A percentile compares a stretch with the other conserved stretches of the same genome.
phyloP scores from a whole-genome alignment of 2,888 invertebrate species.

The Drosophila nigritarsus region DNA sequence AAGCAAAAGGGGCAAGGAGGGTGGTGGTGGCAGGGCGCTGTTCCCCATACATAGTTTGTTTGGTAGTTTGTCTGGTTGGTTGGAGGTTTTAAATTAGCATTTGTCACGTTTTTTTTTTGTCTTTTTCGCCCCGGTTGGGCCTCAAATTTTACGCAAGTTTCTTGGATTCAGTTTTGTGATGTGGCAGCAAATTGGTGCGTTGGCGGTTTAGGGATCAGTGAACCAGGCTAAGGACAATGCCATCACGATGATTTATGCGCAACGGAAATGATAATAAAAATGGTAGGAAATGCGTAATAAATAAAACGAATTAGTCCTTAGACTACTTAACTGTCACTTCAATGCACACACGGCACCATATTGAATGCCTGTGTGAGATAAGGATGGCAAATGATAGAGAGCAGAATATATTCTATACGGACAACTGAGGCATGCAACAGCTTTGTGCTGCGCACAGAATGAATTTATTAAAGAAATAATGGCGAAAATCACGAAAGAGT shows the following conservation, averaged over 20 bases:
- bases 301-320: slow-evolving; percentile 72
- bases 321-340: slow-evolving; percentile 56
- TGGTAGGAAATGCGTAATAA: slow-evolving; percentile 77
- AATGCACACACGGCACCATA: slow-evolving; percentile 39
- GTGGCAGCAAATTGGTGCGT: slow-evolving; percentile 59
- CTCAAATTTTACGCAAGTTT: slow-evolving; percentile 76
- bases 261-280: slow-evolving; percentile 80
- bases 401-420: not conserved
- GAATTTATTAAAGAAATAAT: not conserved
- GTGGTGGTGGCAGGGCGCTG: slow-evolving; percentile 18
- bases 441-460: not conserved
- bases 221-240: slow-evolving; percentile 41
- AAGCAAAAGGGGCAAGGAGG: not conserved
- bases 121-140: slow-evolving; percentile 27
- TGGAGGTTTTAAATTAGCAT: slow-evolving; percentile 83
- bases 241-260: slow-evolving; percentile 73
- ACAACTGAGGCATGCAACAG: slow-evolving; percentile 33
- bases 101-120: slow-evolving; percentile 70
- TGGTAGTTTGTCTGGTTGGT: slow-evolving; percentile 52
- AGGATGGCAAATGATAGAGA: slow-evolving; percentile 2
- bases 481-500: not conserved
- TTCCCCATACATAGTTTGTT: slow-evolving; percentile 29
- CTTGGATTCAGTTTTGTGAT: slow-evolving; percentile 48
- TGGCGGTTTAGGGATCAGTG: slow-evolving; percentile 42
- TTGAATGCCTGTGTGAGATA: slow-evolving; percentile 11